These are phyloP conservation scores for Apolygus lucorum DNA, from an alignment of 1,140 invertebrate species.

Conservation along the genomic window DNA sequence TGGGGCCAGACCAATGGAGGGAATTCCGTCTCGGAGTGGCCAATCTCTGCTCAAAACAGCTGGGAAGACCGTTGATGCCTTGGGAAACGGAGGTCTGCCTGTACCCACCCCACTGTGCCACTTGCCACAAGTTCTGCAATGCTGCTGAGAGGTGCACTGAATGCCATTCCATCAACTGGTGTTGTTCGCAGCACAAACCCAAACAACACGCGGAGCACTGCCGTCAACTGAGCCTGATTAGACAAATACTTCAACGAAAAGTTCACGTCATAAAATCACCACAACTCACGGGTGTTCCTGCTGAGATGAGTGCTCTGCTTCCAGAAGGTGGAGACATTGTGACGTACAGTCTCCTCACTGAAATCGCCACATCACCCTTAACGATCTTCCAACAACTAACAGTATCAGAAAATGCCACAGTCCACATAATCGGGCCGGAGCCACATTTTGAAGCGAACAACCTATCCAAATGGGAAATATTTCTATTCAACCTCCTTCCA, in stretches of 20 bases:
- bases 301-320: not conserved
- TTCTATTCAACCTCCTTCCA: conserved; percentile 1
- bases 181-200: not conserved
- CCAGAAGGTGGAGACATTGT: not conserved
- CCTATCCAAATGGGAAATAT: conserved; percentile 20
- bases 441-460: conserved; percentile 19
- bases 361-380: not conserved
- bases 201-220: conserved; percentile 1
- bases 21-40: conserved; percentile 15
- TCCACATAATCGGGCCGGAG: conserved; percentile 22
- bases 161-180: not conserved
- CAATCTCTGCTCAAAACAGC: not conserved
- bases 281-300: not conserved
- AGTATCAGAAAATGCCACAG: not conserved
- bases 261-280: not conserved
- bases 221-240: not conserved
- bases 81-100: conserved; percentile 16
- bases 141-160: not conserved
- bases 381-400: not conserved
- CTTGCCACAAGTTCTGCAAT: not conserved
- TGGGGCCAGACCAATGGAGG: conserved; percentile 10
- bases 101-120: conserved; percentile 11
- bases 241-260: not conserved
- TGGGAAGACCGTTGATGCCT: not conserved
- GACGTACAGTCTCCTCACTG: not conserved